phyloP scores from a whole-genome alignment of 2,888 invertebrate genomes.

The Athalia circularis region DNA sequence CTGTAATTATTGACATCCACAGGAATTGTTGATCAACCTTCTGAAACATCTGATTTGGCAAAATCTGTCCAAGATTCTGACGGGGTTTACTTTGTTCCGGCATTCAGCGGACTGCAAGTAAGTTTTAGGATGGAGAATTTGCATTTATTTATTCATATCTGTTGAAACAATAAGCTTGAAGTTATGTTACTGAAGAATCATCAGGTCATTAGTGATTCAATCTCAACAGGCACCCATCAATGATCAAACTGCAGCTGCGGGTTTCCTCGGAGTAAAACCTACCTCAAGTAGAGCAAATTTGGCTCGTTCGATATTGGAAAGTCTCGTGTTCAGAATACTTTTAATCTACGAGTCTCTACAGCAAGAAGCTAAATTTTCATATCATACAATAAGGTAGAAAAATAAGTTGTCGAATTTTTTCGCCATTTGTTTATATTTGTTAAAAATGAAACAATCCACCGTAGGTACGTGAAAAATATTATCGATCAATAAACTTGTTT shows the following conservation, averaged over 20 bases:
- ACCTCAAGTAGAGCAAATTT: slow-evolving; percentile 87
- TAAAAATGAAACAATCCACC: background rate
- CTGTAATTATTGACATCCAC: slow-evolving; percentile 56
- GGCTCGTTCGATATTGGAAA: slow-evolving; percentile 89
- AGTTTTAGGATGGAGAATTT: slow-evolving; percentile 54
- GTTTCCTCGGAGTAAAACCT: slow-evolving; percentile 86
- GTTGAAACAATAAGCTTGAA: too few species aligned
- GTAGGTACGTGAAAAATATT: background rate
- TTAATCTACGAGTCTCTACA: slow-evolving; percentile 86
- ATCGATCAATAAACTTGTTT: slow-evolving; percentile 56
- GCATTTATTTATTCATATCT: background rate
- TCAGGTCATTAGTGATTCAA: slow-evolving; percentile 15
- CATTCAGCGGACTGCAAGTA: slow-evolving; percentile 92
- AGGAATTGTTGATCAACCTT: slow-evolving; percentile 81
- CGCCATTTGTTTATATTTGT: background rate
- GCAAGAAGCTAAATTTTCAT: slow-evolving; percentile 80
- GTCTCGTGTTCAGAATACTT: slow-evolving; percentile 88
- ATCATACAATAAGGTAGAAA: slow-evolving; percentile 78
- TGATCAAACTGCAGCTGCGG: slow-evolving; percentile 89
- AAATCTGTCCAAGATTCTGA: slow-evolving; percentile 81
- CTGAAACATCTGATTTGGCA: slow-evolving; percentile 82
- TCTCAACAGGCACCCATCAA: slow-evolving; percentile 88
- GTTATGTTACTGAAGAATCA: too few species aligned
- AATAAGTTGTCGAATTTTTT: background rate
- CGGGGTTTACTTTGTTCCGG: slow-evolving; percentile 91